Evolutionary conservation across 2,797 vertebrate genomes (phyloP).

Genomic region (Hapalemur alaotrensis): DNA sequence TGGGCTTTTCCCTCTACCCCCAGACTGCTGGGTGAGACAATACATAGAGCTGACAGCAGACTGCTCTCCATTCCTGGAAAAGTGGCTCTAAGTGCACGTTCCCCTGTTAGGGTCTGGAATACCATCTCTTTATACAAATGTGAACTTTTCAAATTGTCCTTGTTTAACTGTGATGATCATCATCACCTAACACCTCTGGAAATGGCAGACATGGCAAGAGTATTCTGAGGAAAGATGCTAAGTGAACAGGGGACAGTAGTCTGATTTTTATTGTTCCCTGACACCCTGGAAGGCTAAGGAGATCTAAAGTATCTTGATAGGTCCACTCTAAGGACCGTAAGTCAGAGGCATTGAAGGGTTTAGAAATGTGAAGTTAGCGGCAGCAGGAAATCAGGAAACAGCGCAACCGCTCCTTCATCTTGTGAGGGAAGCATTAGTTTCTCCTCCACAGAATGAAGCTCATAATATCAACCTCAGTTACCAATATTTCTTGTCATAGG

Average conservation of each 20-base stretch:
- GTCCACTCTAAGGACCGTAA: background rate
- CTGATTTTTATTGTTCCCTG: background rate
- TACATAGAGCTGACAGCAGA: background rate
- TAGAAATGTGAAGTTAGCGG: background rate
- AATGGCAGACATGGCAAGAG: background rate
- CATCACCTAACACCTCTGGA: background rate
- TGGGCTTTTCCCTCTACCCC: background rate
- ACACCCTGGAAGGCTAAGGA: background rate
- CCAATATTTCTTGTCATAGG: background rate
- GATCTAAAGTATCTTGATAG: background rate
- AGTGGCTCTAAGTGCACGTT: background rate
- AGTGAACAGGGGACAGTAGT: background rate
- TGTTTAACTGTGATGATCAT: background rate
- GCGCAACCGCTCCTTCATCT: background rate
- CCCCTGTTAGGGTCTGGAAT: background rate
- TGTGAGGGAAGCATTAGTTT: background rate
- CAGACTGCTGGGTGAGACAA: background rate
- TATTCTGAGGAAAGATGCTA: background rate
- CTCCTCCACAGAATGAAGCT: background rate
- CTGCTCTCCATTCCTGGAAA: background rate
- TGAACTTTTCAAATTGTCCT: background rate
- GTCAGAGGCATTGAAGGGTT: background rate
- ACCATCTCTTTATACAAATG: background rate
- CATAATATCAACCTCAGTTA: background rate
- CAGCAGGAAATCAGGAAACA: background rate